Evolutionary conservation across 2,888 invertebrate genomes (phyloP).

Genomic region (Argyra leucocephala): DNA sequence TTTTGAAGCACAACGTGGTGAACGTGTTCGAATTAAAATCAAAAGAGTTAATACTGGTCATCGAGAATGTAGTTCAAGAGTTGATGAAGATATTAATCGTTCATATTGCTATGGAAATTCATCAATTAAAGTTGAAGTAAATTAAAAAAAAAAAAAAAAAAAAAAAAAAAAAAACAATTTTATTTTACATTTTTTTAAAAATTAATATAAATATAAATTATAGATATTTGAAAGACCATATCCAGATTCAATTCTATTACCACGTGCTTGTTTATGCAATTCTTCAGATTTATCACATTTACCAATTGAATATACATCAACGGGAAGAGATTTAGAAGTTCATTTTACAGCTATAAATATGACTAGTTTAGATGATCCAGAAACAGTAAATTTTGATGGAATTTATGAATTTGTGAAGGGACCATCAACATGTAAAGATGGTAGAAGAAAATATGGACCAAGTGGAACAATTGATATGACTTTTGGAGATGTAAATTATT

Average conservation of each 20-base stretch:
- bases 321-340: constrained; percentile 66
- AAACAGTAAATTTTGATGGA: constrained; percentile 74
- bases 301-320: constrained; percentile 68
- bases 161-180: not conserved
- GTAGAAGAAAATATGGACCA: constrained; percentile 61
- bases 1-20: constrained; percentile 75
- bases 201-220: not conserved
- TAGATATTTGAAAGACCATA: constrained; percentile 66
- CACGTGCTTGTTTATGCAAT: constrained; percentile 72
- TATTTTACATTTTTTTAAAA: not conserved
- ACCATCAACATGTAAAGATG: constrained; percentile 59
- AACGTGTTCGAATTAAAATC: constrained; percentile 66
- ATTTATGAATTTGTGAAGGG: constrained; percentile 70
- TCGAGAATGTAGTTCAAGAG: constrained; percentile 41
- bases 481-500: constrained; percentile 43
- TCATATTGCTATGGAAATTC: constrained; percentile 62
- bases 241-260: constrained; percentile 58
- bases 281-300: constrained; percentile 45
- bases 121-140: constrained; percentile 55
- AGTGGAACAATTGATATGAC: constrained; percentile 65
- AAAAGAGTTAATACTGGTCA: constrained; percentile 60
- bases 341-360: constrained; percentile 73
- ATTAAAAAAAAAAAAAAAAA: not conserved
- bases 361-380: constrained; percentile 77
- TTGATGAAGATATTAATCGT: constrained; percentile 55